A percentile compares a stretch with the other conserved stretches of the same genome.
These are phyloP conservation scores for Parnassius orleans DNA, from an alignment of 2,888 invertebrate genomes.

Conservation along the genomic window DNA sequence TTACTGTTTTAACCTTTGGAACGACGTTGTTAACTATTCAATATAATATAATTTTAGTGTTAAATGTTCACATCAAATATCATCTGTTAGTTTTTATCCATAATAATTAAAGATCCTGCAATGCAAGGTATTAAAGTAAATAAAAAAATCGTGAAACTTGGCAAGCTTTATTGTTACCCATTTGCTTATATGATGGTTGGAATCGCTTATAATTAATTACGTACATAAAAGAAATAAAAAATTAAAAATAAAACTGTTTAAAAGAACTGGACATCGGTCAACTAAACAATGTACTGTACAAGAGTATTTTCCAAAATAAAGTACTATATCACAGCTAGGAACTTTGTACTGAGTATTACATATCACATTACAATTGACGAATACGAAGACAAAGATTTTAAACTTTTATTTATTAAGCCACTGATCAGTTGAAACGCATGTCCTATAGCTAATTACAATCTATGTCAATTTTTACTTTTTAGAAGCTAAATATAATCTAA, in stretches of 20 bases:
- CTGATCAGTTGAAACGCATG: slow-evolving; percentile 9
- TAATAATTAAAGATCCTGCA: no score
- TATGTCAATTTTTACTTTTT: neutral
- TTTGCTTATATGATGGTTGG: slow-evolving; percentile 31
- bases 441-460: neutral
- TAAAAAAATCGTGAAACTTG: slow-evolving; percentile 25
- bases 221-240: slow-evolving; percentile 25
- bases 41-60: neutral
- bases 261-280: slow-evolving; percentile 27
- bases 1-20: no score
- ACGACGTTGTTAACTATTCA: neutral
- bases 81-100: no score
- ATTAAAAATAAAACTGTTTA: slow-evolving; percentile 18
- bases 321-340: slow-evolving; percentile 48
- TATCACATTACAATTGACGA: slow-evolving; percentile 10
- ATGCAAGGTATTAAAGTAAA: neutral
- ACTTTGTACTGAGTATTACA: slow-evolving; percentile 46
- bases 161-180: slow-evolving; percentile 28
- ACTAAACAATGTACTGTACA: slow-evolving; percentile 17
- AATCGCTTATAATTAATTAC: slow-evolving; percentile 16
- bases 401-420: slow-evolving; percentile 6
- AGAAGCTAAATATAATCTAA: slow-evolving; percentile 2
- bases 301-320: slow-evolving; percentile 26
- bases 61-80: no score
- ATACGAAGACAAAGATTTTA: neutral